Evolutionary conservation across 2,797 vertebrate species (phyloP), one percentile per base, ranked within the genome.

Genomic region (Xiphorhynchus erythropygius): DNA sequence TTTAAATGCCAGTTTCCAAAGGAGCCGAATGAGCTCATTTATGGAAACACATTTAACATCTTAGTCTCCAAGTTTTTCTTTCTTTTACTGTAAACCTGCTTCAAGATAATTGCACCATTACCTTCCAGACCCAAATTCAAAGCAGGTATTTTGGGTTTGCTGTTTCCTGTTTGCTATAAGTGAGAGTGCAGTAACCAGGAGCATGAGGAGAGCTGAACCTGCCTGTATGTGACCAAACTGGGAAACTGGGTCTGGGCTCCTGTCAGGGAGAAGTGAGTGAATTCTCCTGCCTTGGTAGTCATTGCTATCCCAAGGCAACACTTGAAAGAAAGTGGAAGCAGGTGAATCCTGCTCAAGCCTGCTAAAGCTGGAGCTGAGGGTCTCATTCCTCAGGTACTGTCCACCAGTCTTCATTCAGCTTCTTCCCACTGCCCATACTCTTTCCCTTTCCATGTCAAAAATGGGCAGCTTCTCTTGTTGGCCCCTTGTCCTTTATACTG

Each of bases 141-240:
- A 60, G 27, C 22, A 85, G 65, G 4, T 49, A 17, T 53, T 67
- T 86, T 49, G n/a, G 4, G 11, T 65, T 70, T 91, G 10, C 18
- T 78, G 14, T 77, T 71, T 67, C 37, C 32, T 76, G 7, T 44
- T 76, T 77, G 28, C 17, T 86, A 32, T 11, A 68, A 60, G 19
- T 33, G 52, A 70, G 42, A 70, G 19, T 57, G n/a, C 3, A 21
- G 16, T 47, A 46, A 30, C 33, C 0, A 0, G 32, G 62, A 86
- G 11, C 4, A 7, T 4, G 8, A 42, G 23, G 32, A 69, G 15
- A 44, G 14, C n/a, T 39, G 56, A 81, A 65, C 19, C 7, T 5
- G 1, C 19, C 6, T 63, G 47, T 57, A 27, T 3, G 4, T 44
- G 47, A 39, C 52, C 25, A 25, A 57, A 35, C 39, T 50, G 62